Evolutionary conservation across 2,888 invertebrate genomes (phyloP), one percentile per base, ranked within the genome.

Genomic region (Drymonia ruficornis): DNA sequence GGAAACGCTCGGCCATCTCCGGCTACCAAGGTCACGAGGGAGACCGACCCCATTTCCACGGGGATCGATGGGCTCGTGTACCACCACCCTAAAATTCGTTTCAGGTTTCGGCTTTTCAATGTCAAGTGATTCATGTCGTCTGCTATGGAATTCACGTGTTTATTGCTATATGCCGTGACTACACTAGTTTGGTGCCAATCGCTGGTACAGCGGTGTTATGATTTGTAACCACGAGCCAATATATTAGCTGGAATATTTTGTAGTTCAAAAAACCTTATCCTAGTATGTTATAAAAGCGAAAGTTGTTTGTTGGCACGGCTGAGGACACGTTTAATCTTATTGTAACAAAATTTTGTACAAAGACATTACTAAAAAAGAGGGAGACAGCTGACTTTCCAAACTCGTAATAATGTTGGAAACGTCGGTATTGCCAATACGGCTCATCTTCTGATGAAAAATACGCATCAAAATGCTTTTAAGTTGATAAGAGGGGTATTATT

Each of bases 31-130:
- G 89, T 88, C 87, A 81, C 70, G 72, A 68, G 80, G 77, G 78
- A 61, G 74, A 61, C 70, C 84, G 89, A 85, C 89, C 85, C 84
- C 87, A 78, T 87, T 91, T 87, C 83, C 83, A 81, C 79, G 77
- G 76, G 85, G 89, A 92, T 93, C 93, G 92, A 93, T 93, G 91
- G 88, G 80, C 82, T 81, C 76, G 75, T 80, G 76, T 78, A 78
- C 61, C 50, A 45, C 83, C 83, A 78, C 84, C 84, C 84, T 66
- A 69, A 78, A 80, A 78, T 79, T 81, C 76, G 82, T 79, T 81
- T 78, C 77, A 57, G 74, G 74, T 74, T 80, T 77, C 76, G 76
- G 72, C 72, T 78, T 91, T 90, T 91, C 91, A 92, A 92, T 92
- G 91, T 91, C 91, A 91, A 84, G 83, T 83, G 84, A 86, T 83